Percentiles rank a stretch among this genome's conserved stretches.
These are phyloP conservation scores for Lampropteryx suffumata DNA, from an alignment of 2,888 invertebrate genomes.

Conservation along the genomic window DNA sequence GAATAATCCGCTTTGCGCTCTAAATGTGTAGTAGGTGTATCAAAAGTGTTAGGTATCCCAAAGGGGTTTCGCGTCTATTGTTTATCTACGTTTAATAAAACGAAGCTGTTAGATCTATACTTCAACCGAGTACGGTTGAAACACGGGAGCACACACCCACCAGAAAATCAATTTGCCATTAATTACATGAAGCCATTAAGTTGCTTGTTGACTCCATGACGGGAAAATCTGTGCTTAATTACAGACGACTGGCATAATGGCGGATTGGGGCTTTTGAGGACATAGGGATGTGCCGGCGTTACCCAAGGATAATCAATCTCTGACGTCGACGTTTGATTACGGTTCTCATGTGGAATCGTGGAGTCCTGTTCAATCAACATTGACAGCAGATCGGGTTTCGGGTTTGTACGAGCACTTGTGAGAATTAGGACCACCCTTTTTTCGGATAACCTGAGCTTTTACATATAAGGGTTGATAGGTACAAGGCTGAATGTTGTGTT, in stretches of 20 bases:
- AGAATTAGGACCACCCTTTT: neutral
- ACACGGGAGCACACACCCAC: no score
- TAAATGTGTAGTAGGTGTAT: no score
- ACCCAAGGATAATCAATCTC: conserved; percentile 5
- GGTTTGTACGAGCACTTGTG: neutral
- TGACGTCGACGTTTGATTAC: conserved; percentile 6
- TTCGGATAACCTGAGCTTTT: neutral
- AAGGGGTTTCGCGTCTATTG: no score
- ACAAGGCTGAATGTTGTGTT: neutral
- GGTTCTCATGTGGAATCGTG: neutral
- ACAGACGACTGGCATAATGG: conserved; percentile 27
- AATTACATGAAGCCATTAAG: conserved; percentile 48
- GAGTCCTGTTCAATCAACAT: conserved; percentile 5
- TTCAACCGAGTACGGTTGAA: no score
- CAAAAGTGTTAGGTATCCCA: no score
- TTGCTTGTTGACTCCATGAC: conserved; percentile 44
- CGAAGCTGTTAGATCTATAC: neutral
- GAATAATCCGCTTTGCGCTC: no score
- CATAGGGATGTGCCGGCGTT: neutral
- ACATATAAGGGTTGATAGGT: neutral
- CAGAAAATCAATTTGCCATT: conserved; percentile 46
- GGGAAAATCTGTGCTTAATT: conserved; percentile 45
- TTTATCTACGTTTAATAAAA: conserved; percentile 2
- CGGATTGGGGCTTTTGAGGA: conserved; percentile 8
- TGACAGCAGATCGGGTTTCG: neutral